Conservation (phyloP, 2,797 vertebrate genomes). For the Agapornis canus region DNA sequence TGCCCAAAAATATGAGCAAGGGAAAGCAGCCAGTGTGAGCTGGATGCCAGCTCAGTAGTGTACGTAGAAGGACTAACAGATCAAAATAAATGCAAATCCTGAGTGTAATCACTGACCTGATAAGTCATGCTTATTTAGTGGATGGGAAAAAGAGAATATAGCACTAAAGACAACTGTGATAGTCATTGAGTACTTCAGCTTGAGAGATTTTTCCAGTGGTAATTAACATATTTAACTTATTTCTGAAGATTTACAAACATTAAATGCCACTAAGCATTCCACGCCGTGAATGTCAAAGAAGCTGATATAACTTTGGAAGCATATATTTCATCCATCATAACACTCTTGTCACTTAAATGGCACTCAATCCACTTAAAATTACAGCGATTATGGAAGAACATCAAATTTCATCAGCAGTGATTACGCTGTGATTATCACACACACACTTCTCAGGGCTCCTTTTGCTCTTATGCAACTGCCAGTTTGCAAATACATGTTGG, state of each 20-base stretch:
- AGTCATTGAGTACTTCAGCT: conserved; percentile 26
- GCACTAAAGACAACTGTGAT: neutral
- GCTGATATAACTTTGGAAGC: conserved; percentile 59
- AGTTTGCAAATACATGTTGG: conserved; percentile 16
- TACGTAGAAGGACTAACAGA: neutral
- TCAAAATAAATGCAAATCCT: conserved; percentile 21
- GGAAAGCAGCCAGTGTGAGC: neutral
- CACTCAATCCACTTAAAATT: conserved; percentile 69
- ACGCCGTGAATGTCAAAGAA: conserved; percentile 59
- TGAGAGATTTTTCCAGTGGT: conserved; percentile 30
- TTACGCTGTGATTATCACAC: conserved; percentile 49
- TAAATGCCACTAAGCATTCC: conserved; percentile 51
- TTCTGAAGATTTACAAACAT: conserved; percentile 71
- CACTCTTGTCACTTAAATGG: conserved; percentile 66
- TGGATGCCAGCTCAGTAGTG: neutral
- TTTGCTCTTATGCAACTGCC: neutral
- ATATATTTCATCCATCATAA: conserved; percentile 58
- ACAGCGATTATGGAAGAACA: conserved; percentile 63
- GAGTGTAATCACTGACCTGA: neutral
- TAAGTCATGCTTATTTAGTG: neutral
- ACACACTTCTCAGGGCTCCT: neutral
- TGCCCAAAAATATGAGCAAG: accelerated
- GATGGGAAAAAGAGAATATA: neutral
- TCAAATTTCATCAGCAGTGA: conserved; percentile 61
- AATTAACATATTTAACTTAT: conserved; percentile 73